These are phyloP conservation scores for Pammene aurita DNA, from an alignment of 2,888 invertebrate species.

Conservation along the genomic window DNA sequence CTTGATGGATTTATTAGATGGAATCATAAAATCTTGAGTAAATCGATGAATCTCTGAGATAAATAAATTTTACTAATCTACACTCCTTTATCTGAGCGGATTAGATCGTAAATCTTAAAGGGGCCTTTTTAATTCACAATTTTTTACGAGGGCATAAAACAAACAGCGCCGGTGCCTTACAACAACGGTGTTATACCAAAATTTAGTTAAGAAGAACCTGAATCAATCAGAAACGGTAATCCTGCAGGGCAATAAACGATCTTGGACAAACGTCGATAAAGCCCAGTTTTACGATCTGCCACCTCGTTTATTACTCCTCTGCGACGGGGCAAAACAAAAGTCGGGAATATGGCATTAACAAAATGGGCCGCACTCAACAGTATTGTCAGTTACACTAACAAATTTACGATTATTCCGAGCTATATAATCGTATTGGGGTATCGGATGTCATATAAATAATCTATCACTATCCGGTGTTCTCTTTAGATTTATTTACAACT, in stretches of 20 bases:
- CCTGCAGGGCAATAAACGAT: conserved; percentile 76
- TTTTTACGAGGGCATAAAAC: conserved; percentile 67
- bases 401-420: conserved; percentile 66
- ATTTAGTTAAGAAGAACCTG: conserved; percentile 70
- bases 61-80: conserved; percentile 63
- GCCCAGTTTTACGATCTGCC: conserved; percentile 75
- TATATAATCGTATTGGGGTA: conserved; percentile 60
- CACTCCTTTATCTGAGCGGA: conserved; percentile 56
- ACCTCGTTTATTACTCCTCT: conserved; percentile 73
- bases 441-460: conserved; percentile 66
- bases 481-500: conserved; percentile 65
- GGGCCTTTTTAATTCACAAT: conserved; percentile 58
- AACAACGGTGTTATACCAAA: conserved; percentile 58
- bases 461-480: conserved; percentile 56
- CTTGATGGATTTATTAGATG: conserved; percentile 45
- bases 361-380: conserved; percentile 66
- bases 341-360: conserved; percentile 64
- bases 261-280: conserved; percentile 71
- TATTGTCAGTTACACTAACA: conserved; percentile 63
- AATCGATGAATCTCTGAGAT: conserved; percentile 53
- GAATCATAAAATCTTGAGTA: conserved; percentile 57
- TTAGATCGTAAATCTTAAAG: conserved; percentile 60
- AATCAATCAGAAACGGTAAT: conserved; percentile 80
- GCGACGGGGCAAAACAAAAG: conserved; percentile 67
- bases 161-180: conserved; percentile 61